Percentiles rank a stretch among this genome's conserved stretches.
Evolutionary conservation across 2,888 invertebrate genomes (phyloP).

Genomic region (Notocelia uddmanniana): DNA sequence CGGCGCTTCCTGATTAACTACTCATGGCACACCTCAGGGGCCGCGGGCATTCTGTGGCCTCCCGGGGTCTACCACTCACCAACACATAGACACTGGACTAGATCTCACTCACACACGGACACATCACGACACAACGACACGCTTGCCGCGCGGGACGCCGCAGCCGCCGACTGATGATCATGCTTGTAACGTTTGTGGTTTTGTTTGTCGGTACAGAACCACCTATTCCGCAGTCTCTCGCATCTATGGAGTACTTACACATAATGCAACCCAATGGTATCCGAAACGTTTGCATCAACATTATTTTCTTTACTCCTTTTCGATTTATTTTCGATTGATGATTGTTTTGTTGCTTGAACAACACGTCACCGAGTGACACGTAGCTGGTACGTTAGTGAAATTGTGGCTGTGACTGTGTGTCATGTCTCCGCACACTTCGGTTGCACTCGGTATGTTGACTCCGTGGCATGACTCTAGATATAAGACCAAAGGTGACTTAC

Average conservation of each 20-base stretch:
- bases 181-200: conserved; percentile 81
- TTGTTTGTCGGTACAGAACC: conserved; percentile 84
- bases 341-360: conserved; percentile 57
- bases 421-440: conserved; percentile 61
- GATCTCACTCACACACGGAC: conserved; percentile 5
- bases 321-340: conserved; percentile 58
- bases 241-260: conserved; percentile 84
- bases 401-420: conserved; percentile 83
- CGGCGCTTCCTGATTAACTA: neutral
- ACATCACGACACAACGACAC: neutral
- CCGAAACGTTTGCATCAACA: conserved; percentile 76
- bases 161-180: conserved; percentile 56
- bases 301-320: conserved; percentile 59
- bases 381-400: conserved; percentile 68
- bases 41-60: neutral
- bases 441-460: conserved; percentile 61
- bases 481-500: conserved; percentile 88
- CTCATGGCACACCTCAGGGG: neutral
- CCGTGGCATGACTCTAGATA: conserved; percentile 75
- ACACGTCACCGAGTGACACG: conserved; percentile 66
- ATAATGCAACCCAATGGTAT: conserved; percentile 84
- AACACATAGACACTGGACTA: conserved; percentile 19
- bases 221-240: conserved; percentile 83
- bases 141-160: conserved; percentile 38
- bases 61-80: conserved; percentile 4